A percentile compares a stretch with the other conserved stretches of the same genome.
phyloP scores from a whole-genome alignment of 2,888 invertebrate genomes.

The Tryphoninae sp. region DNA sequence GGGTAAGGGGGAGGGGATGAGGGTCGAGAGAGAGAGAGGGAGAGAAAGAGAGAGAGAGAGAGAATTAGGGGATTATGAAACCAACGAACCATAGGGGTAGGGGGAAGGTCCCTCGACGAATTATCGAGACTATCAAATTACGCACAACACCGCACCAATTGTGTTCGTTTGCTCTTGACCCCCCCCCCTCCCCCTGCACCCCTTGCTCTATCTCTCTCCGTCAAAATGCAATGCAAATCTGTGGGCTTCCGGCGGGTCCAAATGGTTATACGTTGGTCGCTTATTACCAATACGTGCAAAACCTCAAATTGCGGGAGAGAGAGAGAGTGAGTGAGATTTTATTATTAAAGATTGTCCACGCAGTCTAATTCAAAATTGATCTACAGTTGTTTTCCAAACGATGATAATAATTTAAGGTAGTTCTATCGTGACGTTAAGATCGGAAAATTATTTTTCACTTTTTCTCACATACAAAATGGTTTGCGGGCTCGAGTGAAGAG shows the following conservation, averaged over 20 bases:
- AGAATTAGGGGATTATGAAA: constrained; percentile 52
- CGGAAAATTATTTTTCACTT: too few species aligned
- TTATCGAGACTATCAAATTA: constrained; percentile 61
- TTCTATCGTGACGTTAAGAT: too few species aligned
- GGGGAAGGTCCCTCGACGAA: constrained; percentile 49
- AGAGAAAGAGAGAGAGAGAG: constrained; percentile 40
- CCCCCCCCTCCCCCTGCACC: constrained; percentile 23
- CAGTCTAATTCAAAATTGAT: too few species aligned
- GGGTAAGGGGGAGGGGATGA: neutral
- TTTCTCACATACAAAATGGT: too few species aligned
- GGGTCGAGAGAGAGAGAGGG: constrained; percentile 23
- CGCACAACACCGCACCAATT: constrained; percentile 48
- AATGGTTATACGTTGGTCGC: constrained; percentile 39
- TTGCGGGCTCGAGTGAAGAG: too few species aligned
- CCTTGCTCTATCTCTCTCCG: constrained; percentile 44
- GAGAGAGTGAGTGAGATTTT: constrained; percentile 16
- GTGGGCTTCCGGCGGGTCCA: constrained; percentile 8
- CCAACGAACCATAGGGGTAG: constrained; percentile 22
- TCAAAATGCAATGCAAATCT: constrained; percentile 54
- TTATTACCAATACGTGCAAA: constrained; percentile 45
- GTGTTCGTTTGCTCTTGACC: constrained; percentile 40
- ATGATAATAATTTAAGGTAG: too few species aligned
- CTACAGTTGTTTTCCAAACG: too few species aligned
- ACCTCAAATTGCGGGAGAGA: neutral
- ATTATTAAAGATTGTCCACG: neutral